Conservation (phyloP, 2,113 vertebrate genomes). For the Prionailurus viverrinus region DNA sequence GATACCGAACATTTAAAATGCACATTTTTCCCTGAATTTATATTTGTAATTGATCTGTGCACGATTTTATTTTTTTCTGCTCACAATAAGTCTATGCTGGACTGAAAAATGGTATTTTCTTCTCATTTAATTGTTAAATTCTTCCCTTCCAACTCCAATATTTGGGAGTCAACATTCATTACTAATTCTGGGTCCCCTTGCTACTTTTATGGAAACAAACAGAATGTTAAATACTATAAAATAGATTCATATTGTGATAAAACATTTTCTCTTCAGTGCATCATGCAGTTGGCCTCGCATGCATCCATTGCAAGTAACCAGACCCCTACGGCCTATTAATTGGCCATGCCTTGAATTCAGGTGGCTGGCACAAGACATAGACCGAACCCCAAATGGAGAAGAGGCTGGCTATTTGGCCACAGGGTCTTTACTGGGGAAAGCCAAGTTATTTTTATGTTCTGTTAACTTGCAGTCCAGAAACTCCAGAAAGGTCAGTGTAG, state of each 20-base stretch:
- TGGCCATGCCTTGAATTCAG: not conserved
- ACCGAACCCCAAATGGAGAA: not conserved
- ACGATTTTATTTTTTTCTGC: not conserved
- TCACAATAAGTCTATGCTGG: not conserved
- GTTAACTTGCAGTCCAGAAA: not conserved
- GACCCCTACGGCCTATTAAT: not conserved
- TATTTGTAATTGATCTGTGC: constrained; percentile 17
- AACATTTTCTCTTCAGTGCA: not conserved
- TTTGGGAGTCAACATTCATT: constrained; percentile 22
- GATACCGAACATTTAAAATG: constrained; percentile 29
- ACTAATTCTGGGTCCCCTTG: not conserved
- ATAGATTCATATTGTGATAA: not conserved
- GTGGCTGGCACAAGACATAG: not conserved
- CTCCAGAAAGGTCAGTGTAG: not conserved
- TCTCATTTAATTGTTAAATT: constrained; percentile 3
- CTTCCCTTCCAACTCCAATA: not conserved
- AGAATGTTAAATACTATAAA: constrained; percentile 1
- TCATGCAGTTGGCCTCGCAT: not conserved
- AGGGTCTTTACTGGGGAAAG: not conserved
- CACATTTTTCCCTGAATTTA: constrained; percentile 5
- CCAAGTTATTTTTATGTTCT: constrained; percentile 11
- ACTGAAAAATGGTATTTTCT: not conserved
- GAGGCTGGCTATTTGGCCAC: not conserved
- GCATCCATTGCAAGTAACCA: not conserved
- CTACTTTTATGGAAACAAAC: constrained; percentile 15